A percentile compares a stretch with the other conserved stretches of the same genome.
phyloP scores from a whole-genome alignment of 2,888 invertebrate genomes.

The Caenorhabditis angaria region DNA sequence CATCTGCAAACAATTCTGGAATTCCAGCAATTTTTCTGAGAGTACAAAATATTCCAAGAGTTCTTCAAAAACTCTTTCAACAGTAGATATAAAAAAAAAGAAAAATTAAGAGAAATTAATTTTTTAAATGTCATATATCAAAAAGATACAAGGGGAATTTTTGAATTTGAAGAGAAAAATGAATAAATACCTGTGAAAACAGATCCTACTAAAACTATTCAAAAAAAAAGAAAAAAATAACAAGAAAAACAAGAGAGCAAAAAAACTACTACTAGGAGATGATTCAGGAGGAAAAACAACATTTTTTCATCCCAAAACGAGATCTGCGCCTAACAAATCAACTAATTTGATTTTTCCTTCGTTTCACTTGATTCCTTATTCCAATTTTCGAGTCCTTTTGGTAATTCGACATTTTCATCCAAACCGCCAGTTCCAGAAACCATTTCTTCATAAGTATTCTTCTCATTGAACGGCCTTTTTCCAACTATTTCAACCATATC shows the following conservation, averaged over 20 bases:
- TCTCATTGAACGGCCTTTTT: conserved; percentile 92
- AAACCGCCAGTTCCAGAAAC: conserved; percentile 87
- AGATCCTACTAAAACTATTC: neutral
- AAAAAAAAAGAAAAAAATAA: conserved; percentile 3
- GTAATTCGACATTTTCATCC: conserved; percentile 92
- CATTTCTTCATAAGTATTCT: conserved; percentile 98
- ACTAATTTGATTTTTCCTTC: conserved; percentile 23
- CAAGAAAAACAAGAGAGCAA: neutral
- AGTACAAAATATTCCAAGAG: neutral
- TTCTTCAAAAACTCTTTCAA: neutral
- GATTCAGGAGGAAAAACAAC: too few species aligned
- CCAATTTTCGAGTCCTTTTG: conserved; percentile 94
- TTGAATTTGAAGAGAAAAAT: too few species aligned
- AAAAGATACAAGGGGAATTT: neutral
- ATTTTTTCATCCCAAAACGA: conserved; percentile 11
- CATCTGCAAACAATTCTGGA: conserved; percentile 15
- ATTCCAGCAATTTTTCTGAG: neutral
- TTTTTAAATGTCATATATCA: conserved; percentile 2
- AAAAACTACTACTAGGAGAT: neutral
- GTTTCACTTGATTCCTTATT: conserved; percentile 76
- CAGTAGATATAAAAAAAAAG: neutral
- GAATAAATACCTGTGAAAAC: conserved; percentile 6
- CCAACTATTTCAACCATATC: conserved; percentile 98
- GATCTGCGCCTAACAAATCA: neutral
- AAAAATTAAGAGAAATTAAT: too few species aligned